phyloP scores from a whole-genome alignment of 1,140 invertebrate genomes.

The Phenacoccus solenopsis region DNA sequence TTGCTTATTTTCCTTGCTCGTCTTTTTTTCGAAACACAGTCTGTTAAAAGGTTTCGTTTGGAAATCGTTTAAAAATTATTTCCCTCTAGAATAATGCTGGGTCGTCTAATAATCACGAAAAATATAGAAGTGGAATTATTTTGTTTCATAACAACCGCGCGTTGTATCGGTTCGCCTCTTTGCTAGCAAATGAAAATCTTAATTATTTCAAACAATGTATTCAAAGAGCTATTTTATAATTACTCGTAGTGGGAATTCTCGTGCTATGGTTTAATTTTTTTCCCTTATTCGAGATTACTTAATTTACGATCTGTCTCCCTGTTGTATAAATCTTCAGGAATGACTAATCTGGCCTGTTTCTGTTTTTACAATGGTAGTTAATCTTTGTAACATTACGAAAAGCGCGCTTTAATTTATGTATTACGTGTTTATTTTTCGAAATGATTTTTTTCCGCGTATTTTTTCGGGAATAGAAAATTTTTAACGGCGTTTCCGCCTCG shows the following conservation, averaged over 20 bases:
- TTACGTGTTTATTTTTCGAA: not conserved
- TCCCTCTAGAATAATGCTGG: too few relatives aligned
- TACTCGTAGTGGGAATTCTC: not conserved
- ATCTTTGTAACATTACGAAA: not conserved
- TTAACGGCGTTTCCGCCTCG: too few relatives aligned
- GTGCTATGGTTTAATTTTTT: not conserved
- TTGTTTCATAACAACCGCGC: too few relatives aligned
- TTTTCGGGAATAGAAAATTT: too few relatives aligned
- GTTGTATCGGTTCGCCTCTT: too few relatives aligned
- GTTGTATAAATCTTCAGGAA: slow-evolving; percentile 11
- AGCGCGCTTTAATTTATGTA: not conserved
- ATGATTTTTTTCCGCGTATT: not conserved
- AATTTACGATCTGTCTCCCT: slow-evolving; percentile 7
- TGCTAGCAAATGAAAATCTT: too few relatives aligned
- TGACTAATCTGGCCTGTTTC: slow-evolving; percentile 10
- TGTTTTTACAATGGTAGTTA: not conserved
- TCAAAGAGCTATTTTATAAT: not conserved
- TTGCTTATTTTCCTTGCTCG: too few relatives aligned
- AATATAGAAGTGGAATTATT: too few relatives aligned
- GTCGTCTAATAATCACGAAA: too few relatives aligned
- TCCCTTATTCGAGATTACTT: not conserved
- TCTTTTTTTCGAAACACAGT: too few relatives aligned
- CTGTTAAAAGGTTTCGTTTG: too few relatives aligned
- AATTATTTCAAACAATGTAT: not conserved
- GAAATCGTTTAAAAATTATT: too few relatives aligned